Evolutionary conservation across 64 coral and sea anemone species (phyloP).

Genomic region (Dendronephthya gigantea): DNA sequence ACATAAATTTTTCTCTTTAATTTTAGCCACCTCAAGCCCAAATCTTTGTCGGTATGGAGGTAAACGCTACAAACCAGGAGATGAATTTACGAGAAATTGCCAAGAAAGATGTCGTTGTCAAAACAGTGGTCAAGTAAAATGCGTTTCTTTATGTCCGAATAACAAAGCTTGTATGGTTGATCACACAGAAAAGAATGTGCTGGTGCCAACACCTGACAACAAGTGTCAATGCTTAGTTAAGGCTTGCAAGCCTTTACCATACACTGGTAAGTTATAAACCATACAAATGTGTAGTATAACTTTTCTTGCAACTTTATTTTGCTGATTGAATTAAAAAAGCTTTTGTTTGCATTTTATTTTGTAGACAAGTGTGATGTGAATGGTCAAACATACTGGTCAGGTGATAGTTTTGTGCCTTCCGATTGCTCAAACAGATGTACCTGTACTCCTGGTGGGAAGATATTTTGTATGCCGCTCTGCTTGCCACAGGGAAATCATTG

Average conservation of each 20-base stretch:
- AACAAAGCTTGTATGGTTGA: background rate
- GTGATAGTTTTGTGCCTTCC: background rate
- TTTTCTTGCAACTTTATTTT: too few relatives aligned
- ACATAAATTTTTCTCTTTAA: too few relatives aligned
- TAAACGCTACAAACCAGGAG: background rate
- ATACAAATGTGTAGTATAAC: too few relatives aligned
- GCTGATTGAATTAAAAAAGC: too few relatives aligned
- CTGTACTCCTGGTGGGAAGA: background rate
- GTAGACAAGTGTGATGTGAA: background rate
- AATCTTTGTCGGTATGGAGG: background rate
- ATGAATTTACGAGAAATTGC: background rate
- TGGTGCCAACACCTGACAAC: background rate
- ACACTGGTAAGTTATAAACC: background rate
- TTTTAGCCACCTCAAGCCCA: too few relatives aligned
- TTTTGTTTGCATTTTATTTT: background rate
- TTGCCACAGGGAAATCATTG: background rate
- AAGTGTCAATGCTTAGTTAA: background rate
- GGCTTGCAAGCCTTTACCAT: background rate
- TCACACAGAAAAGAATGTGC: background rate
- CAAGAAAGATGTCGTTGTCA: background rate
- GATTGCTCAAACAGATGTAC: background rate
- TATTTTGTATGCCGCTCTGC: background rate
- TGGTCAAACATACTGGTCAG: background rate
- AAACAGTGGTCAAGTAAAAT: background rate
- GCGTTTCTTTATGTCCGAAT: background rate